Evolutionary conservation across 2,888 invertebrate genomes (phyloP).

Genomic region (Dicyrtoma fusca): DNA sequence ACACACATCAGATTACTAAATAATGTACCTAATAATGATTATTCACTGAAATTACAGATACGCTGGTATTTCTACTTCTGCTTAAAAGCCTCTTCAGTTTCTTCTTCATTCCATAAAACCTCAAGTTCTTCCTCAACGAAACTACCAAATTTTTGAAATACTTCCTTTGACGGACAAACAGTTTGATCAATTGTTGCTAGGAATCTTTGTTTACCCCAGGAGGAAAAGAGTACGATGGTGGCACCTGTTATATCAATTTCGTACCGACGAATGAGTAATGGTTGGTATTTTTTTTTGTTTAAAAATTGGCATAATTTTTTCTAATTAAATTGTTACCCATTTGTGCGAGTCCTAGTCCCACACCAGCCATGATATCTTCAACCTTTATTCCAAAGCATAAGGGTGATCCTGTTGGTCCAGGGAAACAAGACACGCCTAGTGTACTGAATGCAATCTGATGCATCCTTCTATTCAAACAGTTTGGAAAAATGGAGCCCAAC

Average conservation of each 20-base stretch:
- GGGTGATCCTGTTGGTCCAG: not conserved
- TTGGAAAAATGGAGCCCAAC: too few species aligned
- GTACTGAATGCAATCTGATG: not conserved
- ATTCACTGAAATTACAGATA: too few species aligned
- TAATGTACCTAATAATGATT: too few species aligned
- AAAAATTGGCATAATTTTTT: not conserved
- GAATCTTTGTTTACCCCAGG: not conserved
- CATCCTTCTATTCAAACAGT: not conserved
- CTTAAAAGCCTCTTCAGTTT: too few species aligned
- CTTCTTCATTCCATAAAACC: too few species aligned
- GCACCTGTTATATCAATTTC: constrained; percentile 3
- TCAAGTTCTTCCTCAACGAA: constrained; percentile 4
- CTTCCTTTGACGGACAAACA: not conserved
- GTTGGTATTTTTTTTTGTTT: too few species aligned
- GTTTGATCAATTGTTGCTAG: not conserved
- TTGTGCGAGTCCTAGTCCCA: not conserved
- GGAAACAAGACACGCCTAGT: not conserved
- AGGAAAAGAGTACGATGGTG: not conserved
- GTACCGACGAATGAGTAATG: too few species aligned
- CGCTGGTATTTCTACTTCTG: too few species aligned
- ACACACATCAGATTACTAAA: too few species aligned
- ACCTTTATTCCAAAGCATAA: not conserved
- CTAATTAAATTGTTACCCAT: not conserved
- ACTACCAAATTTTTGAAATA: not conserved
- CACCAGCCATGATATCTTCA: not conserved